These are phyloP conservation scores for Oncorhynchus kisutch DNA, from an alignment of 2,113 vertebrate genomes.

Conservation along the genomic window DNA sequence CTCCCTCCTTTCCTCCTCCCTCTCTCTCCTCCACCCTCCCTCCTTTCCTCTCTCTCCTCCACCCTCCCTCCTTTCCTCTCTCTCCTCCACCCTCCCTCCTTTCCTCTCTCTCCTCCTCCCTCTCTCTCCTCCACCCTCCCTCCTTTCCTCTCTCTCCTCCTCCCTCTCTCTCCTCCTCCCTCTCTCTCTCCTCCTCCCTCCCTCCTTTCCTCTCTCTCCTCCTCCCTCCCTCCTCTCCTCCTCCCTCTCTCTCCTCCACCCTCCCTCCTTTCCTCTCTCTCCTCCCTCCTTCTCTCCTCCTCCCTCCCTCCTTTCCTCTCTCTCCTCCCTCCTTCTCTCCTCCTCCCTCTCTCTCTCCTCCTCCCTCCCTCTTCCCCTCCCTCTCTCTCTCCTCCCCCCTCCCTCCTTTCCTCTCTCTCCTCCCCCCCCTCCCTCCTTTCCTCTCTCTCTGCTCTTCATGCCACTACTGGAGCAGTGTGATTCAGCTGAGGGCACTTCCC, in stretches of 20 bases:
- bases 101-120: neutral
- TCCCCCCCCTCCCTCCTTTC: conserved; percentile 3
- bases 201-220: neutral
- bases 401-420: neutral
- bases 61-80: no score
- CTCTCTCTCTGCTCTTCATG: conserved; percentile 1
- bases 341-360: neutral
- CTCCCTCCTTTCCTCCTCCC: neutral
- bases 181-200: neutral
- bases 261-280: neutral
- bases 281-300: no score
- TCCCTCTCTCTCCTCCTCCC: neutral
- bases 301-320: neutral
- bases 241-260: neutral
- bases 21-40: neutral
- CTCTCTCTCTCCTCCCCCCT: neutral
- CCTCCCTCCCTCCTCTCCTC: neutral
- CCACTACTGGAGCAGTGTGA: conserved; percentile 28
- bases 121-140: no score
- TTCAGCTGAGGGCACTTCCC: conserved; percentile 39
- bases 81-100: neutral
- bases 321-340: neutral
- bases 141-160: neutral
- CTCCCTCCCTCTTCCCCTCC: neutral
- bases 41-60: no score